Percentiles rank a stretch among this genome's conserved stretches.
phyloP scores from a whole-genome alignment of 2,888 invertebrate species.

The Adelognathus sp. region DNA sequence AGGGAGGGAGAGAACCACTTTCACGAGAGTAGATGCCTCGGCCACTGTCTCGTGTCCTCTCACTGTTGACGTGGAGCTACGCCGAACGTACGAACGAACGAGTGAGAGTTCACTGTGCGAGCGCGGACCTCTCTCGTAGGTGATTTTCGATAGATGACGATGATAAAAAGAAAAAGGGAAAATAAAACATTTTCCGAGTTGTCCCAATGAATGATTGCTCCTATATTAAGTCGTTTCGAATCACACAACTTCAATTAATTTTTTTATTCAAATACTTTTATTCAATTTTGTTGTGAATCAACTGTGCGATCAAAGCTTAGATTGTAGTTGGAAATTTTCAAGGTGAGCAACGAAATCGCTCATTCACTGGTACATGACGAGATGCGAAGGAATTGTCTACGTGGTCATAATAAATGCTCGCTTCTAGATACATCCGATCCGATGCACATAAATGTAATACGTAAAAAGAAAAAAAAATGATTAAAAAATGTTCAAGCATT shows the following conservation, averaged over 20 bases:
- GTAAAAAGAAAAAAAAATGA: too few relatives aligned
- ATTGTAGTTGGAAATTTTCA: background rate
- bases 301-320: background rate
- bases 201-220: slow-evolving; percentile 3
- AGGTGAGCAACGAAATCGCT: background rate
- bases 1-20: slow-evolving; percentile 36
- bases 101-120: slow-evolving; percentile 46
- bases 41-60: slow-evolving; percentile 28
- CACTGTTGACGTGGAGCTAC: slow-evolving; percentile 22
- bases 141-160: slow-evolving; percentile 5
- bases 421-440: too few relatives aligned
- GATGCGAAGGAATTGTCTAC: too few relatives aligned
- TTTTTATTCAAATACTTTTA: background rate
- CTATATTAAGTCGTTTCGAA: background rate
- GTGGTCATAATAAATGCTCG: too few relatives aligned
- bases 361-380: slow-evolving; percentile 14
- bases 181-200: background rate
- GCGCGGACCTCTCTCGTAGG: background rate
- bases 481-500: too few relatives aligned
- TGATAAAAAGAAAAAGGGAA: too few relatives aligned
- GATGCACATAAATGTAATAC: too few relatives aligned
- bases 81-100: slow-evolving; percentile 25
- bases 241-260: background rate
- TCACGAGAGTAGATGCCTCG: slow-evolving; percentile 43
- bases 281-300: background rate